Evolutionary conservation across 2,888 invertebrate genomes (phyloP).

Genomic region (Tetrapedia diversipes): DNA sequence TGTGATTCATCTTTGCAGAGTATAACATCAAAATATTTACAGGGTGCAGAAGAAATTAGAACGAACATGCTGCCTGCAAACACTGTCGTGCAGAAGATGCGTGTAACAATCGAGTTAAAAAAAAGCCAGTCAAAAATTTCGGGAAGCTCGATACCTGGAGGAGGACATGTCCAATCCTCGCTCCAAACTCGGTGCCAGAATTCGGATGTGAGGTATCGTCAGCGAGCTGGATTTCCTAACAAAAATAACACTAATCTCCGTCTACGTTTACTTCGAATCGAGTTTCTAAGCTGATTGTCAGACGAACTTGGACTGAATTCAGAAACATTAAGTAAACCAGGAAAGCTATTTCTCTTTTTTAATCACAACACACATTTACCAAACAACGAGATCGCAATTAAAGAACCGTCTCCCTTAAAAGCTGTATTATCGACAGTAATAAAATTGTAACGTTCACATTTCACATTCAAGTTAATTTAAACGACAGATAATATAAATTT

Average conservation of each 20-base stretch:
- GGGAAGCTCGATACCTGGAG: conserved; percentile 77
- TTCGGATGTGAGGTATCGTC: conserved; percentile 92
- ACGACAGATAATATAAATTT: too few relatives aligned
- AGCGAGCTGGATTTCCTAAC: conserved; percentile 87
- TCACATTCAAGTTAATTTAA: too few relatives aligned
- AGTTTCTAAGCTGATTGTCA: neutral
- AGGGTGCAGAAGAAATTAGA: neutral
- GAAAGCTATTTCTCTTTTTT: too few relatives aligned
- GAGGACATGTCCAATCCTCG: conserved; percentile 87
- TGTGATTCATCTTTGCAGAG: neutral
- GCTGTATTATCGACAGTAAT: too few relatives aligned
- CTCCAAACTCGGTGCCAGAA: conserved; percentile 92
- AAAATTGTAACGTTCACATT: too few relatives aligned
- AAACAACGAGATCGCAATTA: too few relatives aligned
- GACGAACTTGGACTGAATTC: neutral
- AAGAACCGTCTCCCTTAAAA: too few relatives aligned
- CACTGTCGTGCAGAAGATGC: conserved; percentile 58
- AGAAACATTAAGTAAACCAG: too few relatives aligned
- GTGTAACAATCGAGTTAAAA: conserved; percentile 34
- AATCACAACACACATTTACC: too few relatives aligned
- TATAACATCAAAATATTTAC: too few relatives aligned
- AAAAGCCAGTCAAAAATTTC: conserved; percentile 24
- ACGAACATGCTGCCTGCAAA: conserved; percentile 41
- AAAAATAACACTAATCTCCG: conserved; percentile 76
- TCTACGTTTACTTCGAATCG: conserved; percentile 64